Evolutionary conservation across 2,797 vertebrate genomes (phyloP), one percentile per base, ranked within the genome.

Genomic region (Coranthus polyacanthus): DNA sequence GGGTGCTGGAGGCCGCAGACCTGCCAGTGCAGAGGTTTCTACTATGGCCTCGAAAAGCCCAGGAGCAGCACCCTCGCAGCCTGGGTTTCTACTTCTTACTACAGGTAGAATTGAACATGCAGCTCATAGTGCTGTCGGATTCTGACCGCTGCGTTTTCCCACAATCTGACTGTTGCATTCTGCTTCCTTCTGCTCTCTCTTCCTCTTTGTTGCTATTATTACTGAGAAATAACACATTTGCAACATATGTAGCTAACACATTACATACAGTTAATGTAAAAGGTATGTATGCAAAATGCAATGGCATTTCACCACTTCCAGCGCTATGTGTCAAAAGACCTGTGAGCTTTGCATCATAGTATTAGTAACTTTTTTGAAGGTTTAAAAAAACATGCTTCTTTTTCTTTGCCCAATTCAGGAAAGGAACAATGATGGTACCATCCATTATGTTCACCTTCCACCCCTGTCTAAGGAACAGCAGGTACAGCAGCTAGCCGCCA

Each of bases 61-160:
- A 97, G 88, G 96, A 96, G 5, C 89, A 94, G 44, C 98, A 98
- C 67, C 93, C 94, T 0, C 96, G 90, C 61, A 92, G 94, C 63
- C 94, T 97, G 0, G 98, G 97, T 53, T 99, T 97, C 89, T 98
- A 97, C 86, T 99, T 99, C 75, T 86, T 99, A 46, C 84, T 99
- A 24, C 97, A 95, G 90, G 92, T 92, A 79, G 42, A 51, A 38
- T 46, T 57, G 8, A 46, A 3, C 46, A 50, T 18, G 37, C 13
- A 2, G 3, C 47, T 67, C 13, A 32, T 5, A 10, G 18, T 54
- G 6, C 17, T 24, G 17, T 61, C 45, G 16, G 2, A 20, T 18
- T 12, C 1, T 0, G 12, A 13, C 12, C 0, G 2, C 6, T 39
- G 2, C 20, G 6, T 17, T 18, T 20, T 54, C 15, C 15, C 6